Conservation (phyloP, 2,888 invertebrate species). For the Drosophila longiperda region DNA sequence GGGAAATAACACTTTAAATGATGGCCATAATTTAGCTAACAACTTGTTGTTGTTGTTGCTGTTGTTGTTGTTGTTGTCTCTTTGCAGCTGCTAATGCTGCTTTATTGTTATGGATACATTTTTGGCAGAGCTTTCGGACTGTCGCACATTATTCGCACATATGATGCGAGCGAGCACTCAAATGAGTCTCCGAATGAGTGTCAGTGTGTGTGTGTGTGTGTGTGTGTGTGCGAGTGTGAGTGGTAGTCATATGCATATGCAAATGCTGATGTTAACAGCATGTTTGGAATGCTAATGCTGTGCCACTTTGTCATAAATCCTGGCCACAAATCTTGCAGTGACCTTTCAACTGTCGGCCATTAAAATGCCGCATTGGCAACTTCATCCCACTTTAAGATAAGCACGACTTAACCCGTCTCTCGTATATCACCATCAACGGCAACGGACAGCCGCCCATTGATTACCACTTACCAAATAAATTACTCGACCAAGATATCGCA, state of each 20-base stretch:
- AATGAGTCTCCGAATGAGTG: slow-evolving; percentile 35
- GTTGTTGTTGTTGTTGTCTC: slow-evolving; percentile 31
- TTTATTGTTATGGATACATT: slow-evolving; percentile 72
- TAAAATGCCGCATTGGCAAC: slow-evolving; percentile 68
- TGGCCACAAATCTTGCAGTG: slow-evolving; percentile 71
- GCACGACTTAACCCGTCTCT: slow-evolving; percentile 62
- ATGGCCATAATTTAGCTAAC: slow-evolving; percentile 74
- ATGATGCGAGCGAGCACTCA: slow-evolving; percentile 45
- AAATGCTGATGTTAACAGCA: slow-evolving; percentile 76
- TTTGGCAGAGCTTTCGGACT: slow-evolving; percentile 25
- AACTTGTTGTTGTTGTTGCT: slow-evolving; percentile 46
- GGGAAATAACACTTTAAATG: slow-evolving; percentile 65
- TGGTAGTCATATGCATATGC: slow-evolving; percentile 65
- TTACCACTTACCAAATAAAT: slow-evolving; percentile 77
- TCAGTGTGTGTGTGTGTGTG: slow-evolving; percentile 5
- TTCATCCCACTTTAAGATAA: slow-evolving; percentile 60
- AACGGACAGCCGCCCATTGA: slow-evolving; percentile 69
- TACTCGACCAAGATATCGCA: slow-evolving; percentile 38
- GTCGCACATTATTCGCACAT: slow-evolving; percentile 57
- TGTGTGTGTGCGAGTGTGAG: slow-evolving; percentile 1
- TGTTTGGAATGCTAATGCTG: slow-evolving; percentile 66
- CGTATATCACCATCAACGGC: slow-evolving; percentile 61
- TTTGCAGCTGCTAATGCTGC: slow-evolving; percentile 71
- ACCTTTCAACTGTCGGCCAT: slow-evolving; percentile 74
- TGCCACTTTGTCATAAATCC: slow-evolving; percentile 63